A percentile compares a stretch with the other conserved stretches of the same genome.
These are phyloP conservation scores for Trileptium ribeirensis DNA, from an alignment of 2,888 invertebrate species.

Conservation along the genomic window DNA sequence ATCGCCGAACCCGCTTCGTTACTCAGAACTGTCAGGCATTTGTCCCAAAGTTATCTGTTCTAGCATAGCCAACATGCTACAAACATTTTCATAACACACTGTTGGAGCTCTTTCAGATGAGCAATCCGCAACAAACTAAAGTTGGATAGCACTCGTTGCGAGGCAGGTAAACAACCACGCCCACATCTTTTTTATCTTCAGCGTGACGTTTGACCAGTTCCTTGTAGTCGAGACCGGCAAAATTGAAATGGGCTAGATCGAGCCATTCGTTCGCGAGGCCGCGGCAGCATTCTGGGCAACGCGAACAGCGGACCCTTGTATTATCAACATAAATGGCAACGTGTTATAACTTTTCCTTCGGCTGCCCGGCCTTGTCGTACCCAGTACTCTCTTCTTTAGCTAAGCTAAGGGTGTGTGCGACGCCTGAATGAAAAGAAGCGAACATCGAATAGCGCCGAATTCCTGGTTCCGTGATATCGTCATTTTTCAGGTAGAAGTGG, in stretches of 20 bases:
- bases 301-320: neutral
- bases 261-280: neutral
- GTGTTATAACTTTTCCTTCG: neutral
- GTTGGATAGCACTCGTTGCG: conserved; percentile 16
- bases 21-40: conserved; percentile 53
- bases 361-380: too few species aligned
- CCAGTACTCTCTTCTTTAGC: neutral
- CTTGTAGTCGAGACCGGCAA: conserved; percentile 4
- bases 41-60: conserved; percentile 48
- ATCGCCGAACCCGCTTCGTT: conserved; percentile 44
- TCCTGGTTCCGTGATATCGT: neutral
- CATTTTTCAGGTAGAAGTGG: neutral
- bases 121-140: conserved; percentile 33
- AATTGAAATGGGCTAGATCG: neutral
- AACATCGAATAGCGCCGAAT: neutral
- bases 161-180: conserved; percentile 27
- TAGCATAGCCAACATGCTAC: conserved; percentile 46
- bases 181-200: conserved; percentile 36
- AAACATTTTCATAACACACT: conserved; percentile 47
- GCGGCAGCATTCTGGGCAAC: too few species aligned
- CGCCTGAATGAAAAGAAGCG: neutral
- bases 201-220: neutral
- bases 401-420: neutral
- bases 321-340: neutral
- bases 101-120: conserved; percentile 45